A percentile compares a stretch with the other conserved stretches of the same genome.
Conservation (phyloP, 2,113 vertebrate genomes). For the Cromileptes altivelis region DNA sequence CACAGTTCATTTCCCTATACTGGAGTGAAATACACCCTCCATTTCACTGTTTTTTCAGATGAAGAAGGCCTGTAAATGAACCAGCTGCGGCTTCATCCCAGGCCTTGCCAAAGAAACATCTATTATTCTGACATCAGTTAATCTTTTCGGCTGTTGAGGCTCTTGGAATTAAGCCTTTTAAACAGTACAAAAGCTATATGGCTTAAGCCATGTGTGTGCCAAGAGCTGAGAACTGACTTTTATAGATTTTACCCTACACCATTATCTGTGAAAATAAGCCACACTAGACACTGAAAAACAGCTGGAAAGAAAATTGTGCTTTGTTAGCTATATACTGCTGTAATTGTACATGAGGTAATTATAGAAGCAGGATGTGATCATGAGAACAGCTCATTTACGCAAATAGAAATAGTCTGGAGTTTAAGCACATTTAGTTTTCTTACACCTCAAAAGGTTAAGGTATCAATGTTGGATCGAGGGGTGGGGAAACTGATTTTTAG, state of each 20-base stretch:
- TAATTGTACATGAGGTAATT: neutral
- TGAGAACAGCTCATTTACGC: neutral
- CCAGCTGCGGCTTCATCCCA: slow-evolving; percentile 36
- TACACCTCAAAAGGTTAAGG: neutral
- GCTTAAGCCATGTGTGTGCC: slow-evolving; percentile 17
- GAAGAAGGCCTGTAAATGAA: slow-evolving; percentile 51
- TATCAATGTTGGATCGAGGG: neutral
- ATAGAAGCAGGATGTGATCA: neutral
- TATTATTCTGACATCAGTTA: slow-evolving; percentile 48
- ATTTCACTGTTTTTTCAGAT: slow-evolving; percentile 35
- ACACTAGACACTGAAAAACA: neutral
- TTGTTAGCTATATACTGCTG: neutral
- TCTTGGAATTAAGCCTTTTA: slow-evolving; percentile 7
- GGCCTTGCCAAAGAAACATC: slow-evolving; percentile 19
- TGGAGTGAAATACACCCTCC: slow-evolving; percentile 41
- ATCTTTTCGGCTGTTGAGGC: slow-evolving; percentile 41
- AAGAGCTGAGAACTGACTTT: slow-evolving; percentile 25
- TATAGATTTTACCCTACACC: slow-evolving; percentile 5
- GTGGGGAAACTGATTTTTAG: no score
- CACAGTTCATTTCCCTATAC: slow-evolving; percentile 45
- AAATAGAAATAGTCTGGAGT: neutral
- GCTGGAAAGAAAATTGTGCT: slow-evolving; percentile 10
- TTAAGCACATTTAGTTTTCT: neutral
- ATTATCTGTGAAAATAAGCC: neutral
- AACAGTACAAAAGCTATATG: slow-evolving; percentile 25